Base-by-base conservation (phyloP, 2,113 vertebrate genomes). In the Orthonyx spaldingii region DNA sequence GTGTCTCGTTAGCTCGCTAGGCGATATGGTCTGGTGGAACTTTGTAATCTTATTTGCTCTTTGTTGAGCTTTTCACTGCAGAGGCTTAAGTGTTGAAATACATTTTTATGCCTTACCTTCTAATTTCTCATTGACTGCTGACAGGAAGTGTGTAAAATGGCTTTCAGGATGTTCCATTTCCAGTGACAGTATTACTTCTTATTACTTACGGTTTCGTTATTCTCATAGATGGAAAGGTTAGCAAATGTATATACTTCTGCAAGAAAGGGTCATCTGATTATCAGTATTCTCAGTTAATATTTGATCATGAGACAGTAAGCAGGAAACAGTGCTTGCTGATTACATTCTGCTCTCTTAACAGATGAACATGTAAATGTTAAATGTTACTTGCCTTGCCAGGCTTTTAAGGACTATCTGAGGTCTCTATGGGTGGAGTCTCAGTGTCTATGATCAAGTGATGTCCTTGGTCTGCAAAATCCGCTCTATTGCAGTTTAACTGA, bases 251-350 rank as follows among this genome's bases (percentile, higher is more conserved):
- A 59, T 74, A 53, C 24, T 90, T 95, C 39, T 60, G 59, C 41
- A 71, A 44, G 88, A 77, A 52, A 88, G 50, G 32, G 19, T 91
- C 85, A 84, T 95, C 78, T 87, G 89, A 76, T 95, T 97, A 95
- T 94, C 94, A 96, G 80, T 96, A 93, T 96, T 97, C 97, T 89
- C 76, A 95, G 89, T 96, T 97, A 96, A 95, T 96, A 94, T 95
- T 97, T 97, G 88, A 95, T 92, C 42, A 66, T 88, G 90, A 93
- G 96, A 90, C 89, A 94, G 84, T 92, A 96, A 96, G 94, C 78
- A 94, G 88, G 78, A 95, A 97, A 24, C 27, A 9, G 52, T 59
- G 44, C 78, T 79, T 95, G 83, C 80, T 96, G 93, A 89, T 97
- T 83, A n/a, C 77, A 42, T 92, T 96, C 83, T 97, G 52, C 57